phyloP scores from a whole-genome alignment of 2,113 vertebrate species.

The Geococcyx californianus region DNA sequence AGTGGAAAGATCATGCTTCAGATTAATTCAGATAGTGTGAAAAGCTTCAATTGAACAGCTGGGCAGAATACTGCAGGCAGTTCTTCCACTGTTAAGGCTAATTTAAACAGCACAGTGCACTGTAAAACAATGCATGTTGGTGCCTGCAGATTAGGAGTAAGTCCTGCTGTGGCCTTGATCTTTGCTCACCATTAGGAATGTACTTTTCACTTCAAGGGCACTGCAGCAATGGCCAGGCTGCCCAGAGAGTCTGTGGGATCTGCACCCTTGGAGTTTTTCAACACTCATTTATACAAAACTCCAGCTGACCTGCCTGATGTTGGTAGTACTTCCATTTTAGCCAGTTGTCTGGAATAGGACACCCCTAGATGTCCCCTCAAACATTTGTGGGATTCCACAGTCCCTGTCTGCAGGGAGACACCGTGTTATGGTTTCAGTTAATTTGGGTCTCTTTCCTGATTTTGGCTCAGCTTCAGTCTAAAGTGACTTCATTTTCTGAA shows the following conservation, averaged over 20 bases:
- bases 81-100: neutral
- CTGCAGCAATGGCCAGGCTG: neutral
- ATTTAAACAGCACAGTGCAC: neutral
- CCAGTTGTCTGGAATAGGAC: neutral
- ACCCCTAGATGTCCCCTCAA: neutral
- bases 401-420: neutral
- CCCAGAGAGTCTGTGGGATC: neutral
- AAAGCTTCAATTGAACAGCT: neutral
- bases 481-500: too few species aligned
- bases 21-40: neutral
- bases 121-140: fast-evolving
- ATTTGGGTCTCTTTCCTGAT: too few species aligned
- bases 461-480: too few species aligned
- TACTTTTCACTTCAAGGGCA: neutral
- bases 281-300: fast-evolving
- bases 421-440: neutral
- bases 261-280: neutral
- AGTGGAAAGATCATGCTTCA: neutral
- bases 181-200: neutral
- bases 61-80: neutral
- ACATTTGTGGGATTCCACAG: neutral
- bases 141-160: neutral
- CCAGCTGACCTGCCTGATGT: neutral
- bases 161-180: neutral
- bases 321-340: neutral